phyloP scores from a whole-genome alignment of 2,797 vertebrate genomes.

The Clarias pachynema region DNA sequence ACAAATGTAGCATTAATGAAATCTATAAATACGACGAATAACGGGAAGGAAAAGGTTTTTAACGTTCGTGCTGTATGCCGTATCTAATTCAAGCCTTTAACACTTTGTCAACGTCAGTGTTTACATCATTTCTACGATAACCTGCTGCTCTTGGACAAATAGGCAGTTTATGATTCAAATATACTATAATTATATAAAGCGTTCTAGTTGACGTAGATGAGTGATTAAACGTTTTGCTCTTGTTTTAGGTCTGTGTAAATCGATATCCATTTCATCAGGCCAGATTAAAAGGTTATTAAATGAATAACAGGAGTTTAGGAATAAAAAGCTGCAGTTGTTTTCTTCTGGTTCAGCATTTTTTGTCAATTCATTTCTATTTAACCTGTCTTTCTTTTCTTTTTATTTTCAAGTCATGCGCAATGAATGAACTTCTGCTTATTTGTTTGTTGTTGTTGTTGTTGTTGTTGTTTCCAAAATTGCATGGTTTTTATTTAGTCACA shows the following conservation, averaged over 20 bases:
- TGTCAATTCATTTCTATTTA: not conserved
- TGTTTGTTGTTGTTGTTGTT: not conserved
- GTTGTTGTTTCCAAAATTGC: too few species aligned
- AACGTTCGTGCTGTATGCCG: too few species aligned
- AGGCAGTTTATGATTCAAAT: not conserved
- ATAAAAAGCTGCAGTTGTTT: not conserved
- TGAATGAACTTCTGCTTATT: not conserved
- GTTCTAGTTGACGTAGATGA: not conserved
- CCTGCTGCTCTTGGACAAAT: not conserved
- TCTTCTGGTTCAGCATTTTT: not conserved
- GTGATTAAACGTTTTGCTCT: not conserved
- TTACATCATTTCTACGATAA: not conserved
- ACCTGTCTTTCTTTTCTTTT: not conserved
- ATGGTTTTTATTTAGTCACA: not conserved
- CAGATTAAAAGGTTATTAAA: not conserved
- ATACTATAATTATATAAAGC: not conserved
- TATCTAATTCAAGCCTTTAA: not conserved
- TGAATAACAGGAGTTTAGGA: not conserved
- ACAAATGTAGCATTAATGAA: constrained; percentile 35
- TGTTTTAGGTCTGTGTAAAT: not conserved
- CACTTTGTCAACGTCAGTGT: not conserved
- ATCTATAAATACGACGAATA: not conserved
- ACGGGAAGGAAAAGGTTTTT: not conserved
- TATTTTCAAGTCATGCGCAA: not conserved
- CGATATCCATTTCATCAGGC: not conserved